Percentiles rank a stretch among this genome's conserved stretches.
Conservation (phyloP, 2,797 vertebrate genomes). For the Aulostomus chinensis region DNA sequence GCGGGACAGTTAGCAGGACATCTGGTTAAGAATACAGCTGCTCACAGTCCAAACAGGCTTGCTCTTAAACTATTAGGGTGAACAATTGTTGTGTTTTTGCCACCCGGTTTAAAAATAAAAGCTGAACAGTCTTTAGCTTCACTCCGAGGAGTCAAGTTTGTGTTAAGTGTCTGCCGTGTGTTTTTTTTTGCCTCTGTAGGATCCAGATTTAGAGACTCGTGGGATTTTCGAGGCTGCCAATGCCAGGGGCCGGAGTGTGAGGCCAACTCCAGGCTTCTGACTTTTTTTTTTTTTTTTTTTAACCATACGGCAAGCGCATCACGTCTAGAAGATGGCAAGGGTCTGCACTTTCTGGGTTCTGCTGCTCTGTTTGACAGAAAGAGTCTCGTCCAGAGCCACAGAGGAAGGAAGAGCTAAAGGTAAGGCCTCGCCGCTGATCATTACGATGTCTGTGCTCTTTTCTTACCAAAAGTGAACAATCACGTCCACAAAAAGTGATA, state of each 20-base stretch:
- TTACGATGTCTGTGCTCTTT: not conserved
- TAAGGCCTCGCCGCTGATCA: too few species aligned
- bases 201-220: constrained; percentile 42
- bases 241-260: constrained; percentile 70
- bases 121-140: constrained; percentile 12
- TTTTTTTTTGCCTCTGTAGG: constrained; percentile 41
- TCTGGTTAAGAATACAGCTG: constrained; percentile 64
- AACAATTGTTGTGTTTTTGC: constrained; percentile 35
- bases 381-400: constrained; percentile 31
- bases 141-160: constrained; percentile 11
- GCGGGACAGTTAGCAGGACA: constrained; percentile 55
- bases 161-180: constrained; percentile 31
- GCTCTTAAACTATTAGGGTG: constrained; percentile 10
- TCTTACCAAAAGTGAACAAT: not conserved
- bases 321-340: constrained; percentile 62
- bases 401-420: constrained; percentile 63
- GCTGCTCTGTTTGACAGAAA: constrained; percentile 57
- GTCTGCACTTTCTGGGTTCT: constrained; percentile 60
- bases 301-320: constrained; percentile 23
- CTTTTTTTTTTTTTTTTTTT: too few species aligned
- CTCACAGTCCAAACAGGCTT: constrained; percentile 50
- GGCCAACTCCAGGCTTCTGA: constrained; percentile 59
- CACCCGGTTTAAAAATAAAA: constrained; percentile 21
- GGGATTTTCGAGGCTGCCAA: constrained; percentile 52
- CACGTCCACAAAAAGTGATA: too few species aligned